Evolutionary conservation across 2,888 invertebrate genomes (phyloP), one percentile per base, ranked within the genome.

Genomic region (Saturnia japonica): DNA sequence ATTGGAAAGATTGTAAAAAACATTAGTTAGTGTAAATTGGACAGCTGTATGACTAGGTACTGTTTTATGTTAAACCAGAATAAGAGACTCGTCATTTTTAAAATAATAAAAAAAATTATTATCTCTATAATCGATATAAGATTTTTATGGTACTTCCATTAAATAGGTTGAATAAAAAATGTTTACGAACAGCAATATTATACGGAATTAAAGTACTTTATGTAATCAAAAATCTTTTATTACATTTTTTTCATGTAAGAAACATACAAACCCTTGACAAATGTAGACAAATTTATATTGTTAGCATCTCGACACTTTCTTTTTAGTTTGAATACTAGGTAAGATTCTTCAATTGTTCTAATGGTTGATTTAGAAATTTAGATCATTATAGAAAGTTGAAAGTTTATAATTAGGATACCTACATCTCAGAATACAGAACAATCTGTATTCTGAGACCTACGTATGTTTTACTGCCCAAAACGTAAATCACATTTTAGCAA

Each of bases 1-100:
- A 79, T 75, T 78, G 77, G 78, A 77, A 78, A 76, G 76, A 14
- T 14, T 60, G 57, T 60, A 28, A 28, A 22, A 22, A n/a, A 22
- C 1, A 16, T 19, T 19, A 1, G 7, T 51, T 51, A 60, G 28
- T 60, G 57, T 60, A 28, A 60, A 28, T 28, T 25, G 14, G 57
- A 28, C 6, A 8, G 43, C 9, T 9, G 14, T 43, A 11, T 43
- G 14, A 12, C 25, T 25, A n/a, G n/a, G n/a, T n/a, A 14, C 25
- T 60, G 57, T 60, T 60, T 25, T 25, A 60, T 60, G 57, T 60
- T 8, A 60, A 60, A 60, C 57, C 25, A 60, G 57, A 6, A 60
- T 25, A 28, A 12, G 11, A 14, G 12, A 14, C 3, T 11, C 14
- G 57, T 6, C 57, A 25, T 14, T 60, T 11, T 28, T 28, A 28